Evolutionary conservation across 2,888 invertebrate species (phyloP).

Genomic region (Nebria brevicollis): DNA sequence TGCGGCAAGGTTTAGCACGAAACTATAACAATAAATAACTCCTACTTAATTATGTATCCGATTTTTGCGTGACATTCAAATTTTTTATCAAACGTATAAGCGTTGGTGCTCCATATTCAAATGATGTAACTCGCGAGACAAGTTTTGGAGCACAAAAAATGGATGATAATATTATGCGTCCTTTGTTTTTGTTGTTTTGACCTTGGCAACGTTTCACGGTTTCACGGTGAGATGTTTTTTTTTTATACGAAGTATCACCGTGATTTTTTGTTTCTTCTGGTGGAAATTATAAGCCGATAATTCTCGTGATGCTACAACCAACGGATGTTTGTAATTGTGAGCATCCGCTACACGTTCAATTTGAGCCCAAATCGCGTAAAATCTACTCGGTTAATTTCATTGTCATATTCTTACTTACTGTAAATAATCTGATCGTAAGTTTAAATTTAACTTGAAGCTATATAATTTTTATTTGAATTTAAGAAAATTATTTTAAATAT

Average conservation of each 20-base stretch:
- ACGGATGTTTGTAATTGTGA: conserved; percentile 31
- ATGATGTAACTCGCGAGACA: conserved; percentile 5
- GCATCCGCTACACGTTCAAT: neutral
- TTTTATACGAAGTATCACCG: neutral
- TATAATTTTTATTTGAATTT: too few species aligned
- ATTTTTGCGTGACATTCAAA: neutral
- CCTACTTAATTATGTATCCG: neutral
- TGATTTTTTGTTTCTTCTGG: neutral
- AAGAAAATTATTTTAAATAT: too few species aligned
- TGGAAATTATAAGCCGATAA: neutral
- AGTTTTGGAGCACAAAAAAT: conserved; percentile 26
- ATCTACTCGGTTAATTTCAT: neutral
- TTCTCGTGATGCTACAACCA: conserved; percentile 35
- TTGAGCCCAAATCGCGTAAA: neutral
- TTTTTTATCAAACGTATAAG: neutral
- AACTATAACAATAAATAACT: neutral
- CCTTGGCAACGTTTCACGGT: conserved; percentile 38
- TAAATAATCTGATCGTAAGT: too few species aligned
- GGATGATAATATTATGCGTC: conserved; percentile 20
- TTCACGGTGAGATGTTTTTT: conserved; percentile 15
- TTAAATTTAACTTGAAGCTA: too few species aligned
- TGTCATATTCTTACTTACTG: neutral
- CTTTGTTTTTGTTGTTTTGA: conserved; percentile 27
- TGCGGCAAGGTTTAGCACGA: neutral
- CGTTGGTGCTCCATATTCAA: conserved; percentile 13